Evolutionary conservation across 2,888 invertebrate genomes (phyloP), one percentile per base, ranked within the genome.

Genomic region (Spodoptera littoralis): DNA sequence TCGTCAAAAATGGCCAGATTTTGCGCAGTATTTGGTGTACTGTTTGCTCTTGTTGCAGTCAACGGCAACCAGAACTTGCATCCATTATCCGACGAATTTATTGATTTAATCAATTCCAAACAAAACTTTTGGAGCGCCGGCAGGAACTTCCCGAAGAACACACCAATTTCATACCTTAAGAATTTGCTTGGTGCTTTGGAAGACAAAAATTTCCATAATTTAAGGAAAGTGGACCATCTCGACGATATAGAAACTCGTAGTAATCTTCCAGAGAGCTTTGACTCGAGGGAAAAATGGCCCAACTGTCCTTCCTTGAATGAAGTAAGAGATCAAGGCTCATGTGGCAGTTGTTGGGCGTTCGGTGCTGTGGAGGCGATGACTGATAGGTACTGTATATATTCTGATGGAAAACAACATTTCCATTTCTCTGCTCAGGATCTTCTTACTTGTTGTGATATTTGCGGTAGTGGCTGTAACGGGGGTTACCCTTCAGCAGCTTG

Each of bases 291-390:
- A 54, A 93, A 97, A 63, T 98, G 98, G 98, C 96, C 97, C 0
- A 85, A 97, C 80, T 98, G 98, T 84, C 97, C 98, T 0, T 97
- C 98, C 11, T 96, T 98, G 79, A 94, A 95, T 55, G 97, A 97
- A 91, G 96, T 98, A 66, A 95, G 98, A 78, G 98, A 98, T 90
- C 98, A 98, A 73, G 97, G 97, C n/a, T 96, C 97, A 27, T 98
- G 98, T 87, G 98, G 98, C 30, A 98, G 98, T 45, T 98, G 98
- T 91, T 98, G 98, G 98, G 98, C 98, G 1, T 98, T 98, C 88
- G 98, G 97, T 36, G 98, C 98, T 11, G 98, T 97, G 0, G 98
- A 98, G 89, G 97, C 98, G 3, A 98, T 98, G 97, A 97, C 98
- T 4, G 98, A 98, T 90, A 95, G 98, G 63, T 95, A 53, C 18